Conservation (phyloP, 2,113 vertebrate species). For the Caracal caracal region DNA sequence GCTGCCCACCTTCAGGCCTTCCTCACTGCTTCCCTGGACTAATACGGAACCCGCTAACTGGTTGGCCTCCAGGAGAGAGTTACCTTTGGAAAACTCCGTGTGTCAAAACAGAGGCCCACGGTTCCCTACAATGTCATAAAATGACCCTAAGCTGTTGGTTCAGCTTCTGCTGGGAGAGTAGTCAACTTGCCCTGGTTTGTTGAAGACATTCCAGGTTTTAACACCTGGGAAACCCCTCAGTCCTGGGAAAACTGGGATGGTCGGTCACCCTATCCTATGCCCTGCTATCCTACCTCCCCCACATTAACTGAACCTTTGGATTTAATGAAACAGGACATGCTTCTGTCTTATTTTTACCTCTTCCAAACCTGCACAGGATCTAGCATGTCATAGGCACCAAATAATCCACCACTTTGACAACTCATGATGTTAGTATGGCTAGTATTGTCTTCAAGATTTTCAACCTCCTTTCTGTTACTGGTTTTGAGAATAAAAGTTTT, state of each 20-base stretch:
- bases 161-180: not conserved
- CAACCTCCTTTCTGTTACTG: not conserved
- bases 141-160: not conserved
- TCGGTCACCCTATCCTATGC: not conserved
- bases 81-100: not conserved
- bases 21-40: not conserved
- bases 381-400: not conserved
- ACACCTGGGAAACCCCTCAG: not conserved
- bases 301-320: not conserved
- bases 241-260: not conserved
- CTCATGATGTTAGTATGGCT: not conserved
- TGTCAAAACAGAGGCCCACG: not conserved
- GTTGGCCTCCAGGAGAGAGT: not conserved
- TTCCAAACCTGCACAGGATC: not conserved
- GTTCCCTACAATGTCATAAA: not conserved
- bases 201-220: not conserved
- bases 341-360: not conserved
- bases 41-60: not conserved
- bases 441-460: slow-evolving; percentile 6
- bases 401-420: not conserved
- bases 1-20: not conserved
- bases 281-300: too few species aligned
- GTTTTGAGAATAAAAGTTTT: not conserved
- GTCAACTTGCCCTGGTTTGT: not conserved
- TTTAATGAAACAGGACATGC: not conserved